Percentiles rank a stretch among this genome's conserved stretches.
Conservation (phyloP, 2,113 vertebrate species). For the Ciconia stormi region DNA sequence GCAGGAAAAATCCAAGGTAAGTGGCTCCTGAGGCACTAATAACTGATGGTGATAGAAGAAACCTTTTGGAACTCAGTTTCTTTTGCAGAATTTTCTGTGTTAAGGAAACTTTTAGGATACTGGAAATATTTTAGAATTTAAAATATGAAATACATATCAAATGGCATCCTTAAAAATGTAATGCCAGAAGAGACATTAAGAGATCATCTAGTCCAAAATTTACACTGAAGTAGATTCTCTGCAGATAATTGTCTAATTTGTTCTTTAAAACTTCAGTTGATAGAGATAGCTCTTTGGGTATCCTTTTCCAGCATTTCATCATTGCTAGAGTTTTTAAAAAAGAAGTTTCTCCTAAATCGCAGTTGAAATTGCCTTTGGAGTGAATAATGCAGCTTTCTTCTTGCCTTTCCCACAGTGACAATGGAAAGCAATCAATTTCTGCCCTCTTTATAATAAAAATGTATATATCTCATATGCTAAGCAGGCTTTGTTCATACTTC, state of each 20-base stretch:
- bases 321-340: not conserved
- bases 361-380: not conserved
- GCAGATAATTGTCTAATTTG: not conserved
- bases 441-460: not conserved
- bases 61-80: not conserved
- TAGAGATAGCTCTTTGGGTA: not conserved
- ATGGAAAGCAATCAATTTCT: not conserved
- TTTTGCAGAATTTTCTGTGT: not conserved
- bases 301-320: not conserved
- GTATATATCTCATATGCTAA: not conserved
- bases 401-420: not conserved
- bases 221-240: not conserved
- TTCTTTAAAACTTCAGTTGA: not conserved
- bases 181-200: not conserved
- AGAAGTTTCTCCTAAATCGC: not conserved
- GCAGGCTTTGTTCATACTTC: not conserved
- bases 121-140: not conserved
- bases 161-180: not conserved
- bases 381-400: not conserved
- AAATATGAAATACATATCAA: not conserved
- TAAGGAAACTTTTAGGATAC: not conserved
- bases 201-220: not conserved
- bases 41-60: not conserved
- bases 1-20: not conserved
- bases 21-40: not conserved